Evolutionary conservation across 2,113 vertebrate genomes (phyloP).

Genomic region (Cololabis saira): DNA sequence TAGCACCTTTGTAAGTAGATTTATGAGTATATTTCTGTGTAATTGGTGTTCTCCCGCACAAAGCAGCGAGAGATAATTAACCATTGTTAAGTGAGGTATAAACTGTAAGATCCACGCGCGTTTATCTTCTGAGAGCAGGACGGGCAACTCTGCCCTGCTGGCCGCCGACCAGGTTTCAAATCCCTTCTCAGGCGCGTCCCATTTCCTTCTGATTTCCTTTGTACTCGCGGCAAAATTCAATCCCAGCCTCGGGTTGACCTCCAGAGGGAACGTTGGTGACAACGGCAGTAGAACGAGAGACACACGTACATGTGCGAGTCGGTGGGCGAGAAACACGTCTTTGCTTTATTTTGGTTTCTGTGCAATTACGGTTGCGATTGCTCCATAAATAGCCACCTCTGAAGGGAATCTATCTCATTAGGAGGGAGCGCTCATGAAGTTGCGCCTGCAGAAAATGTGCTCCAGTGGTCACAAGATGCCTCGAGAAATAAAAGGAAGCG

Average conservation of each 20-base stretch:
- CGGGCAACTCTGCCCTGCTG: slow-evolving; percentile 23
- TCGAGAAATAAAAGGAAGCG: slow-evolving; percentile 25
- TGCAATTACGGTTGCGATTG: slow-evolving; percentile 33
- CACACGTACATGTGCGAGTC: background rate
- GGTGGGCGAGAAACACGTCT: slow-evolving; percentile 8
- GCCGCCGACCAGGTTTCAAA: slow-evolving; percentile 3
- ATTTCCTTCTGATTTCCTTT: slow-evolving; percentile 30
- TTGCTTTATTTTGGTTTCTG: slow-evolving; percentile 25
- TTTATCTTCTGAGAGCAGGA: slow-evolving; percentile 52
- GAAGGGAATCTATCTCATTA: slow-evolving; percentile 64
- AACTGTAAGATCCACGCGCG: slow-evolving; percentile 50
- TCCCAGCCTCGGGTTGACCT: slow-evolving; percentile 30
- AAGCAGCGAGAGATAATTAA: slow-evolving; percentile 65
- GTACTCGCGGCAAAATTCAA: slow-evolving; percentile 31
- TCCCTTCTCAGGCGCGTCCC: slow-evolving; percentile 11
- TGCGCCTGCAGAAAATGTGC: slow-evolving; percentile 40
- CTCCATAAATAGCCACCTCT: slow-evolving; percentile 55
- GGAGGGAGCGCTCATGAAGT: slow-evolving; percentile 33
- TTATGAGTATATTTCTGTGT: slow-evolving; percentile 46
- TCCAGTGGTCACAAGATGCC: slow-evolving; percentile 41
- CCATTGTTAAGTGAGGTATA: slow-evolving; percentile 65
- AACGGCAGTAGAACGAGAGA: background rate
- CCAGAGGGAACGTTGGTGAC: slow-evolving; percentile 18
- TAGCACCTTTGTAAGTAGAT: slow-evolving; percentile 47
- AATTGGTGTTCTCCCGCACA: slow-evolving; percentile 54